A percentile compares a stretch with the other conserved stretches of the same genome.
Evolutionary conservation across 2,113 vertebrate genomes (phyloP).

Genomic region (Crotalus tigris): DNA sequence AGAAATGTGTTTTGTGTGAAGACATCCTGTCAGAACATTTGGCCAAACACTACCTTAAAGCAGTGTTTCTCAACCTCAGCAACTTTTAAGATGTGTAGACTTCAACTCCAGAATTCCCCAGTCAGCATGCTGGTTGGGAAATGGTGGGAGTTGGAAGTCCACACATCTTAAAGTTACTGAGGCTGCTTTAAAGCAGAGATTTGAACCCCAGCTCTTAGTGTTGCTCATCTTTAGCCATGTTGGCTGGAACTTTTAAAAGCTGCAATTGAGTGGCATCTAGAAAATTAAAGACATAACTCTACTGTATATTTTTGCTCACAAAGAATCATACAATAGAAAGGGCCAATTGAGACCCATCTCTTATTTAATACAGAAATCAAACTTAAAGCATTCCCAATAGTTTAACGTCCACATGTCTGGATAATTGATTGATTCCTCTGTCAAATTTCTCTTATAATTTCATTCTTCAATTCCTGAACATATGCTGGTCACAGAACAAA

Average conservation of each 20-base stretch:
- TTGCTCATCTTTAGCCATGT: background rate
- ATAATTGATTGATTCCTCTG: background rate
- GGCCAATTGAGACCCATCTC: background rate
- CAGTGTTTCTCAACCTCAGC: background rate
- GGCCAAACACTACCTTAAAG: background rate
- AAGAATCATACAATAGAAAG: background rate
- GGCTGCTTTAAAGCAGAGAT: background rate
- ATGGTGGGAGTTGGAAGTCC: background rate
- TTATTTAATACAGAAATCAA: background rate
- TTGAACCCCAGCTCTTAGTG: background rate
- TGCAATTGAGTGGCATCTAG: background rate
- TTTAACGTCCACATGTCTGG: background rate
- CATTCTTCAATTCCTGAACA: background rate
- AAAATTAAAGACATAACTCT: background rate
- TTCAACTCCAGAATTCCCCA: background rate
- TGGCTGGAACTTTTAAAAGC: background rate
- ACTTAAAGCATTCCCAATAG: background rate
- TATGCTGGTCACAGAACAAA: background rate
- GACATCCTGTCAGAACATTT: background rate
- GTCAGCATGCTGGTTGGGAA: background rate
- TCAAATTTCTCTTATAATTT: background rate
- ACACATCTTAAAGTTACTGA: background rate
- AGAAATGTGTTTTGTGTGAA: background rate
- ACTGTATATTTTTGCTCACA: background rate
- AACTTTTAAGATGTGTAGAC: background rate